Conservation (phyloP, 2,797 vertebrate genomes). For the Typhlichthys eigenmanni region DNA sequence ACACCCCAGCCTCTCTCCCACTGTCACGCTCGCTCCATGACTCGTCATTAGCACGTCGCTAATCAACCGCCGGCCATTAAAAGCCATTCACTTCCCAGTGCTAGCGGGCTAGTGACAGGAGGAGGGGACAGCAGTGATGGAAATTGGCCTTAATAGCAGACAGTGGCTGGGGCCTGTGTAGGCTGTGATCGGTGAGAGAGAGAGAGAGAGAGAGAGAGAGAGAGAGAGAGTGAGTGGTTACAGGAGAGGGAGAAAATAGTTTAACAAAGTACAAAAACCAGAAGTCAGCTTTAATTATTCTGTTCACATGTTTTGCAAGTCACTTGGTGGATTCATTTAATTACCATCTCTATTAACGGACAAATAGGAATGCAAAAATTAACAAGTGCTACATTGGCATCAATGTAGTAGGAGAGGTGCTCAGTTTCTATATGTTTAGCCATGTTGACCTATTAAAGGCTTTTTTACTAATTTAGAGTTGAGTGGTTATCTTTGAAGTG, state of each 20-base stretch:
- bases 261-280: slow-evolving; percentile 14
- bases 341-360: too few relatives aligned
- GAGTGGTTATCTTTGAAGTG: too few relatives aligned
- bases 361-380: too few relatives aligned
- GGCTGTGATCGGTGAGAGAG: slow-evolving; percentile 8
- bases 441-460: too few relatives aligned
- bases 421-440: too few relatives aligned
- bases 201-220: too few relatives aligned
- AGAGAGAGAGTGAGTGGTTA: neutral
- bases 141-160: slow-evolving; percentile 66
- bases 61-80: slow-evolving; percentile 62
- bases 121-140: slow-evolving; percentile 37
- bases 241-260: slow-evolving; percentile 12
- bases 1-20: slow-evolving; percentile 7
- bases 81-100: slow-evolving; percentile 31
- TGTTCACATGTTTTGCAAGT: too few relatives aligned
- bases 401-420: too few relatives aligned
- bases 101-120: slow-evolving; percentile 39
- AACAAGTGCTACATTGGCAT: too few relatives aligned
- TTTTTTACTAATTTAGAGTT: too few relatives aligned
- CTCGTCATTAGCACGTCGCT: slow-evolving; percentile 46
- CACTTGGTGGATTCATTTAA: too few relatives aligned
- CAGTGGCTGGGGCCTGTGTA: slow-evolving; percentile 13
- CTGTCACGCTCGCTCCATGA: slow-evolving; percentile 28
- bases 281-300: slow-evolving; percentile 16